Percentiles rank a stretch among this genome's conserved stretches.
These are phyloP conservation scores for Chaenocephalus aceratus DNA, from an alignment of 2,113 vertebrate species.

Conservation along the genomic window DNA sequence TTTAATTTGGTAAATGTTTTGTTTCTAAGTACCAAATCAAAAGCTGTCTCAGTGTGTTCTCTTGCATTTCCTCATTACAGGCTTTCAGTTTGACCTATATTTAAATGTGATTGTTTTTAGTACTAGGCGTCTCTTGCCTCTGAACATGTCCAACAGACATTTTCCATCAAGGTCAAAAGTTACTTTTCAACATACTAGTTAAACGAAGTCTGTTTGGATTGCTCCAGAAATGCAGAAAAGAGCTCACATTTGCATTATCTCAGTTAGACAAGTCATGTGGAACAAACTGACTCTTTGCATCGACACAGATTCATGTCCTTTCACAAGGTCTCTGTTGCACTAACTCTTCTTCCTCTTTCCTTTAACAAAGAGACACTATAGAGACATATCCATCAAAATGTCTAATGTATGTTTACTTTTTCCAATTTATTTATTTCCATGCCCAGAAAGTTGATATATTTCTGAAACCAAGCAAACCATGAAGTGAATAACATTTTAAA, in stretches of 20 bases:
- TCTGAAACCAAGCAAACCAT: background rate
- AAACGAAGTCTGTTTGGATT: background rate
- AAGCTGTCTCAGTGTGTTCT: background rate
- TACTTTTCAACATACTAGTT: slow-evolving; percentile 11
- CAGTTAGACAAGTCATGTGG: background rate
- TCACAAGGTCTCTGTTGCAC: background rate
- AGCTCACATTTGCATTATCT: background rate
- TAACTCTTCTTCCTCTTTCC: slow-evolving; percentile 2
- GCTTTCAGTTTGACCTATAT: background rate
- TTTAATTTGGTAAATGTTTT: background rate
- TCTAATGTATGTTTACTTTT: background rate
- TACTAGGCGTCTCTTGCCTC: background rate
- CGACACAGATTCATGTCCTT: background rate
- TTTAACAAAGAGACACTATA: background rate
- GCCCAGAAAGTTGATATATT: background rate
- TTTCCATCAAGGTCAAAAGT: slow-evolving; percentile 10
- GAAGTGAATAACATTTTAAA: background rate
- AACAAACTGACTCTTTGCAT: slow-evolving; percentile 21
- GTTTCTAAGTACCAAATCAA: background rate
- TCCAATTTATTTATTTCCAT: background rate
- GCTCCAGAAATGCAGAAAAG: background rate
- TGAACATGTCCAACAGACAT: background rate
- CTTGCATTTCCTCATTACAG: background rate
- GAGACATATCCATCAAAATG: background rate
- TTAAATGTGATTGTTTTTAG: background rate